Percentiles rank a stretch among this genome's conserved stretches.
Evolutionary conservation across 2,113 vertebrate species (phyloP).

Genomic region (Lagopus muta): DNA sequence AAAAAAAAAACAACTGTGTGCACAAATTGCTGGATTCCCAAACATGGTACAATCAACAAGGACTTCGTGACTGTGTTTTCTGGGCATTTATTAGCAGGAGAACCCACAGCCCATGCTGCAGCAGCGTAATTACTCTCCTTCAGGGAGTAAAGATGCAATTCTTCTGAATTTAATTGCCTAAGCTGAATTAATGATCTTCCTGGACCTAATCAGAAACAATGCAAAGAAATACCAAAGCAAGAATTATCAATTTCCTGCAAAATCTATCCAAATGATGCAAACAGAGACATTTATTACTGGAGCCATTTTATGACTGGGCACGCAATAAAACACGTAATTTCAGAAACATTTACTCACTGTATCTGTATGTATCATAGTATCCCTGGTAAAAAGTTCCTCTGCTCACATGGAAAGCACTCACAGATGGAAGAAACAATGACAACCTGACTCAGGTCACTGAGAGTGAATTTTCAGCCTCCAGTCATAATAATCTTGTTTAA

Average conservation of each 20-base stretch:
- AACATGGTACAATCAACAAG: background rate
- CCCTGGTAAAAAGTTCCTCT: background rate
- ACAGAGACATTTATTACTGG: background rate
- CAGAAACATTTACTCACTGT: background rate
- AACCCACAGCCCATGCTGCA: background rate
- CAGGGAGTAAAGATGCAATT: constrained; percentile 24
- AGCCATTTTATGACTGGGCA: background rate
- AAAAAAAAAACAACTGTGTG: background rate
- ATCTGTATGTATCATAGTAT: background rate
- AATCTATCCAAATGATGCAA: background rate
- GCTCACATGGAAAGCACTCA: background rate
- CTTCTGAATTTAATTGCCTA: constrained; percentile 13
- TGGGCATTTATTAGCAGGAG: background rate
- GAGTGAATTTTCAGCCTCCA: background rate
- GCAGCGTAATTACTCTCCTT: background rate
- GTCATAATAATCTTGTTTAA: background rate
- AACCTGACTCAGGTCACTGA: background rate
- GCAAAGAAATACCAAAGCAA: constrained; percentile 20
- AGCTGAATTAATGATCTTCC: constrained; percentile 22
- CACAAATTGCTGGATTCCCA: background rate
- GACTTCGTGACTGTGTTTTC: background rate
- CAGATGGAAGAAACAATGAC: background rate
- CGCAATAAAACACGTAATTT: background rate
- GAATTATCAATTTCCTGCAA: constrained; percentile 6
- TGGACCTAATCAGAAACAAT: constrained; percentile 29